These are phyloP conservation scores for Condylostylus longicornis DNA, from an alignment of 1,140 invertebrate species.

Conservation along the genomic window DNA sequence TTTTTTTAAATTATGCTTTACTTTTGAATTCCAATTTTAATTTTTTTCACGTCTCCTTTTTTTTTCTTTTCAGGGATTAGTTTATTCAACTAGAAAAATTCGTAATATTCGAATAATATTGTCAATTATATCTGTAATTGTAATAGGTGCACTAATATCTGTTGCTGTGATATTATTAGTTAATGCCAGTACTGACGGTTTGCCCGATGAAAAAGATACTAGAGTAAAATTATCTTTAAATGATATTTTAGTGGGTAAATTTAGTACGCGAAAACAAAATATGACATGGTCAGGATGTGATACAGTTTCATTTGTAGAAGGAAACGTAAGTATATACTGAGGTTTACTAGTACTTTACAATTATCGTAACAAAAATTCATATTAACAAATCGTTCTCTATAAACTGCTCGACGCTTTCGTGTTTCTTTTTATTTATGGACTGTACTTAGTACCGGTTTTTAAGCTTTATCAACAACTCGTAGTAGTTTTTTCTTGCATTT, in stretches of 20 bases:
- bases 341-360: not conserved
- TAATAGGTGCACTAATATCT: conserved; percentile 16
- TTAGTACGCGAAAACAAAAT: conserved; percentile 36
- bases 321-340: conserved; percentile 13
- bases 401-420: no score
- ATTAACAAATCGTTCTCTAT: no score
- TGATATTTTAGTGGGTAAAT: conserved; percentile 32
- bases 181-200: conserved; percentile 6
- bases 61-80: conserved; percentile 15
- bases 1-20: no score
- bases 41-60: no score
- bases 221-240: conserved; percentile 28
- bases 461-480: not conserved
- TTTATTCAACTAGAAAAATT: conserved; percentile 22
- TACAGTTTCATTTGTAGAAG: conserved; percentile 20
- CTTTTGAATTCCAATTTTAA: no score
- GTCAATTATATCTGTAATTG: conserved; percentile 11
- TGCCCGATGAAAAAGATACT: conserved; percentile 1
- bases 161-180: conserved; percentile 17
- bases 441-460: conserved; percentile 1
- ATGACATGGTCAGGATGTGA: conserved; percentile 38
- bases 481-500: not conserved
- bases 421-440: conserved; percentile 1
- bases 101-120: conserved; percentile 20
- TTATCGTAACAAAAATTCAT: no score